Conservation (phyloP, 2,797 vertebrate genomes). For the Podarcis siculus region DNA sequence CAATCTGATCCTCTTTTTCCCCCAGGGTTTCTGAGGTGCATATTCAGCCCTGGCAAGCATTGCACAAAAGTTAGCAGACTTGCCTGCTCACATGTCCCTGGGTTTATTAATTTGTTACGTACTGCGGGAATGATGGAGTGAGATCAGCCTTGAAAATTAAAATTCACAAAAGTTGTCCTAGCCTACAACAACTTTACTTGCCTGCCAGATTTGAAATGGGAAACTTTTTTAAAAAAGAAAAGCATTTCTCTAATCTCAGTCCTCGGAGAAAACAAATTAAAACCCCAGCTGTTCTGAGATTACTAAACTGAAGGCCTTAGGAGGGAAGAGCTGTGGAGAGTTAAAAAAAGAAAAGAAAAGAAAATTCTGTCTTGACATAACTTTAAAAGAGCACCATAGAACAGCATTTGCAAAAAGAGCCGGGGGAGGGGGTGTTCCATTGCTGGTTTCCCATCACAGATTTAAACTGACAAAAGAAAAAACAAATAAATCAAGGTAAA, state of each 20-base stretch:
- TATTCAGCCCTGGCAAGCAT: not conserved
- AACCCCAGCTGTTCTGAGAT: not conserved
- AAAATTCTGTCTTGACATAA: not conserved
- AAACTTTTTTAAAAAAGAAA: not conserved
- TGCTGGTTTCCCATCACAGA: not conserved
- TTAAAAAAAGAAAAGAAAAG: not conserved
- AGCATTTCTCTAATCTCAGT: not conserved
- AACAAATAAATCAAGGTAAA: no score
- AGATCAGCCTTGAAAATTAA: slow-evolving; percentile 9
- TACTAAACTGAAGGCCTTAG: not conserved
- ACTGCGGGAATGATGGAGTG: not conserved
- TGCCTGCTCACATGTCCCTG: not conserved
- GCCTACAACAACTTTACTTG: not conserved
- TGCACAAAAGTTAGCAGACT: not conserved
- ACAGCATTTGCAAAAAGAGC: no score
- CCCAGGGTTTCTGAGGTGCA: not conserved
- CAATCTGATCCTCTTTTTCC: not conserved
- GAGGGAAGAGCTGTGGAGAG: not conserved
- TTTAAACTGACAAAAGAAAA: not conserved
- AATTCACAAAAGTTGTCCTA: not conserved
- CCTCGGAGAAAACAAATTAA: not conserved
- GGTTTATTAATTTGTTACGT: slow-evolving; percentile 3
- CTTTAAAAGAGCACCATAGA: not conserved
- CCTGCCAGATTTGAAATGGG: not conserved
- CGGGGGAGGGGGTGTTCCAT: not conserved